phyloP scores from a whole-genome alignment of 2,797 vertebrate genomes.

The Aphelocoma californica region DNA sequence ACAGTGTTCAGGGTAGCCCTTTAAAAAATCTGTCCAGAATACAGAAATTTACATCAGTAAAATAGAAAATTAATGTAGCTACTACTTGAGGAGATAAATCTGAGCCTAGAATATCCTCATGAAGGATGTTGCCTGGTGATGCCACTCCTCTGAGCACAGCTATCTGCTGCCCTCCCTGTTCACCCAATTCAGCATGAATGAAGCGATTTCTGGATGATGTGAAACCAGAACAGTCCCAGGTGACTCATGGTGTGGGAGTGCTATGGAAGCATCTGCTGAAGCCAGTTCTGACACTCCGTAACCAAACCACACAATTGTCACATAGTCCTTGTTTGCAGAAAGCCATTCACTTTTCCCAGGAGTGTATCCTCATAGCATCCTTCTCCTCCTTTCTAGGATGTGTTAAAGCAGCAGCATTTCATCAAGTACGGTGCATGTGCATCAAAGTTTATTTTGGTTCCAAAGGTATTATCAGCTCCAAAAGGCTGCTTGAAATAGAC shows the following conservation, averaged over 20 bases:
- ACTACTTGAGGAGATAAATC: neutral
- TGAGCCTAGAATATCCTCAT: neutral
- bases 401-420: neutral
- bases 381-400: neutral
- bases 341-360: neutral
- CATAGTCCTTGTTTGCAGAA: neutral
- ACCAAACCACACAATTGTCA: neutral
- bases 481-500: neutral
- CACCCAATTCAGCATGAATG: slow-evolving; percentile 44
- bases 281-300: neutral
- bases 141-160: neutral
- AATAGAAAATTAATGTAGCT: neutral
- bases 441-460: neutral
- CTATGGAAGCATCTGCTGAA: neutral
- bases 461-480: neutral
- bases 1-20: neutral
- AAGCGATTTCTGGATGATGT: neutral
- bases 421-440: neutral
- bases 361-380: neutral
- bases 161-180: slow-evolving; percentile 13
- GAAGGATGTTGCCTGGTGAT: neutral
- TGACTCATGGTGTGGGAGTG: slow-evolving; percentile 15
- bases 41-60: neutral
- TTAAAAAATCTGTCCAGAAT: neutral
- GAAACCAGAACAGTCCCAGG: slow-evolving; percentile 26